Percentiles rank a stretch among this genome's conserved stretches.
phyloP scores from a whole-genome alignment of 1,140 invertebrate species.

The Trichoplusia ni region DNA sequence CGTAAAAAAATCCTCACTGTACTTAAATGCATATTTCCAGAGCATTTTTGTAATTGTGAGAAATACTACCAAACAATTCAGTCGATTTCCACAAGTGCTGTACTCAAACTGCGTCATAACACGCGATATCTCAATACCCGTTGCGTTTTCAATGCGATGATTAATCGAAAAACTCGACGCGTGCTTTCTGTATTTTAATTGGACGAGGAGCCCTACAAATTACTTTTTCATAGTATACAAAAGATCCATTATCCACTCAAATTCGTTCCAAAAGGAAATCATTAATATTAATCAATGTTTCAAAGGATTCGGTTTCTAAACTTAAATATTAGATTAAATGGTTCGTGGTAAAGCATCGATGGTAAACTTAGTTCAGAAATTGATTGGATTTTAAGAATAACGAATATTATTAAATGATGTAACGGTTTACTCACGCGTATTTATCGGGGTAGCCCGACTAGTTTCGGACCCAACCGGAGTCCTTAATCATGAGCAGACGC shows the following conservation, averaged over 20 bases:
- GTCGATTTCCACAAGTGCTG: not conserved
- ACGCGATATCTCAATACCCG: constrained; percentile 41
- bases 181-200: constrained; percentile 59
- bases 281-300: constrained; percentile 64
- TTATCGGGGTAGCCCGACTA: no score
- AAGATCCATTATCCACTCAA: constrained; percentile 69
- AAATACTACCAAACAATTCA: not conserved
- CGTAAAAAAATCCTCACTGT: no score
- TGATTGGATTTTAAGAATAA: no score
- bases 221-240: constrained; percentile 69
- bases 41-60: no score
- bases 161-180: constrained; percentile 48
- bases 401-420: no score
- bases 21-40: no score
- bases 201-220: constrained; percentile 50
- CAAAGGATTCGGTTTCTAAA: constrained; percentile 43
- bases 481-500: no score
- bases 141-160: constrained; percentile 47
- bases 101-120: constrained; percentile 24
- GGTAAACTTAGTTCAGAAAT: constrained; percentile 12
- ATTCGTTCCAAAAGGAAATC: constrained; percentile 60
- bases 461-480: no score
- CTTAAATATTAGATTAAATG: constrained; percentile 27
- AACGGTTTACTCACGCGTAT: no score
- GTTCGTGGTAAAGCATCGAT: constrained; percentile 13